phyloP scores from a whole-genome alignment of 2,888 invertebrate species.

The Chironomus riparius region DNA sequence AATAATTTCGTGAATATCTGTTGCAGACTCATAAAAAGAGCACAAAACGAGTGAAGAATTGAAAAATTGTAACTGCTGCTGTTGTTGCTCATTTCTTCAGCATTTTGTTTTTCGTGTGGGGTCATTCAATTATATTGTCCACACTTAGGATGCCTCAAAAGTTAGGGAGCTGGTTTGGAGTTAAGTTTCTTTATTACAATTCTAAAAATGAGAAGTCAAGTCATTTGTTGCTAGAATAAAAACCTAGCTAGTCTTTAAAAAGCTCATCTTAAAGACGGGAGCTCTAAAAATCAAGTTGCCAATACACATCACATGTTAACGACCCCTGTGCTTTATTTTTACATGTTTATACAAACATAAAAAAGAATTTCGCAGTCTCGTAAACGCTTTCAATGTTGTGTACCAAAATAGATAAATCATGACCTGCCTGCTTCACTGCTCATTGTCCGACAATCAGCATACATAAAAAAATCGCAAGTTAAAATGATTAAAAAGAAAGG shows the following conservation, averaged over 20 bases:
- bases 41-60: not conserved
- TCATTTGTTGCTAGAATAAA: too few relatives aligned
- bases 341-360: not conserved
- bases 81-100: not conserved
- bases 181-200: too few relatives aligned
- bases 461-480: not conserved
- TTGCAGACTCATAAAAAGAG: not conserved
- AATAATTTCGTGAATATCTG: slow-evolving; percentile 3
- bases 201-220: too few relatives aligned
- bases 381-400: not conserved
- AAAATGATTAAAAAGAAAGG: not conserved
- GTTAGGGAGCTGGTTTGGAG: too few relatives aligned
- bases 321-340: not conserved
- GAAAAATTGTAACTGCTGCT: not conserved
- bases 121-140: too few relatives aligned
- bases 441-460: not conserved
- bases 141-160: too few relatives aligned
- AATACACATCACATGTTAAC: too few relatives aligned
- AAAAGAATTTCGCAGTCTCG: not conserved
- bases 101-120: not conserved
- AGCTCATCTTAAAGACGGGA: too few relatives aligned
- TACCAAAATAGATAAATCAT: slow-evolving; percentile 8
- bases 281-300: too few relatives aligned
- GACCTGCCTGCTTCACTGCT: not conserved
- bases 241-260: too few relatives aligned